Percentiles rank a stretch among this genome's conserved stretches.
phyloP scores from a whole-genome alignment of 2,888 invertebrate species.

The Eupithecia subumbrata region DNA sequence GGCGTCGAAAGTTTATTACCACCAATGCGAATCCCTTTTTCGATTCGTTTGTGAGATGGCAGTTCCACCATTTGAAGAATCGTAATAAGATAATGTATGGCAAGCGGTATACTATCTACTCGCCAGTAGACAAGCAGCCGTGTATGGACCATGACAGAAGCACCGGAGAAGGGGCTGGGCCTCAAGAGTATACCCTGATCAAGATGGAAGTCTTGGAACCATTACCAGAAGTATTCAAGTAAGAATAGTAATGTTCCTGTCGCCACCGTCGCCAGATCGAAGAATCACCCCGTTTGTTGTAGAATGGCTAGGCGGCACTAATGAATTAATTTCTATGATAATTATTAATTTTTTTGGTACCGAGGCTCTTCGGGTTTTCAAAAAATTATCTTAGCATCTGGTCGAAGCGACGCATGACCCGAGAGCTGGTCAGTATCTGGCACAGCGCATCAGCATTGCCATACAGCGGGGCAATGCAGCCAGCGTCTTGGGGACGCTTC shows the following conservation, averaged over 20 bases:
- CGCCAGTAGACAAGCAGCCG: constrained; percentile 98
- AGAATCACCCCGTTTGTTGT: background rate
- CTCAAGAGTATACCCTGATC: constrained; percentile 98
- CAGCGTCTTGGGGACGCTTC: too few species aligned
- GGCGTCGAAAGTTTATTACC: constrained; percentile 99
- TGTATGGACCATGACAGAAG: constrained; percentile 99
- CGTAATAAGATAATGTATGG: constrained; percentile 97
- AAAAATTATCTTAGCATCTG: too few species aligned
- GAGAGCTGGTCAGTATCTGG: too few species aligned
- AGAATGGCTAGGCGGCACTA: background rate
- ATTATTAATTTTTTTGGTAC: too few species aligned
- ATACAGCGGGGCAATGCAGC: too few species aligned
- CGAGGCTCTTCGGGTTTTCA: too few species aligned
- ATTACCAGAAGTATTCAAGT: constrained; percentile 88
- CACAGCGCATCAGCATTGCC: too few species aligned
- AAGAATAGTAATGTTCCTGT: constrained; percentile 44
- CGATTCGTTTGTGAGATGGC: constrained; percentile 99
- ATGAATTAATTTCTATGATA: background rate
- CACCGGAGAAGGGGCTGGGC: constrained; percentile 98
- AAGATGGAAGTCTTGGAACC: constrained; percentile 94
- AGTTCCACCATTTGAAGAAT: constrained; percentile 93
- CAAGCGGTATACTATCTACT: constrained; percentile 98
- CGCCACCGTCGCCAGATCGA: background rate
- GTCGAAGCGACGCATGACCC: too few species aligned
- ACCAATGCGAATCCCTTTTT: constrained; percentile 99